Percentiles rank a stretch among this genome's conserved stretches.
Conservation (phyloP, 2,113 vertebrate genomes). For the Ictalurus furcatus region DNA sequence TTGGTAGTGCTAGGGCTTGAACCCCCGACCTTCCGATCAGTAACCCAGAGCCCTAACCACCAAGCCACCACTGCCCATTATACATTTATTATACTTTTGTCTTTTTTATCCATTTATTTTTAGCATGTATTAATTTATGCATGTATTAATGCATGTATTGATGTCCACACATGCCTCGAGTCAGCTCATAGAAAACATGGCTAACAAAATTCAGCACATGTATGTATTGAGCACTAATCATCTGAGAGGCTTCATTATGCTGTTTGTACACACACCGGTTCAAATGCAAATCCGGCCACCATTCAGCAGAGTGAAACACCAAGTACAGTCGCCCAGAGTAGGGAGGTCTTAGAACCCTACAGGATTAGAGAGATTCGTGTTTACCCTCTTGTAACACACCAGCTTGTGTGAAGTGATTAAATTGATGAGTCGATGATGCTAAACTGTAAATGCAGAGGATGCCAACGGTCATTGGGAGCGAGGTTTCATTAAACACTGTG, state of each 20-base stretch:
- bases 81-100: too few relatives aligned
- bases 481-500: not conserved
- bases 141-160: too few relatives aligned
- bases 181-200: too few relatives aligned
- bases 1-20: too few relatives aligned
- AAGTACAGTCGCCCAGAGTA: not conserved
- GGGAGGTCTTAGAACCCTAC: not conserved
- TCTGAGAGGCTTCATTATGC: not conserved
- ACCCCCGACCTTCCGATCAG: too few relatives aligned
- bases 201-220: not conserved
- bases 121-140: too few relatives aligned
- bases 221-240: not conserved
- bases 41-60: too few relatives aligned
- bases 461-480: too few relatives aligned
- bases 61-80: too few relatives aligned
- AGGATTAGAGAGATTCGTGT: not conserved
- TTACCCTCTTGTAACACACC: not conserved
- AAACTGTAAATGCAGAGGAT: not conserved
- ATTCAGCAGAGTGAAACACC: not conserved
- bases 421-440: not conserved
- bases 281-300: not conserved
- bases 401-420: not conserved
- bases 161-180: too few relatives aligned
- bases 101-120: not conserved
- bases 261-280: conserved; percentile 2